A percentile compares a stretch with the other conserved stretches of the same genome.
Evolutionary conservation across 2,888 invertebrate genomes (phyloP).

Genomic region (Brachylomia viminalis): DNA sequence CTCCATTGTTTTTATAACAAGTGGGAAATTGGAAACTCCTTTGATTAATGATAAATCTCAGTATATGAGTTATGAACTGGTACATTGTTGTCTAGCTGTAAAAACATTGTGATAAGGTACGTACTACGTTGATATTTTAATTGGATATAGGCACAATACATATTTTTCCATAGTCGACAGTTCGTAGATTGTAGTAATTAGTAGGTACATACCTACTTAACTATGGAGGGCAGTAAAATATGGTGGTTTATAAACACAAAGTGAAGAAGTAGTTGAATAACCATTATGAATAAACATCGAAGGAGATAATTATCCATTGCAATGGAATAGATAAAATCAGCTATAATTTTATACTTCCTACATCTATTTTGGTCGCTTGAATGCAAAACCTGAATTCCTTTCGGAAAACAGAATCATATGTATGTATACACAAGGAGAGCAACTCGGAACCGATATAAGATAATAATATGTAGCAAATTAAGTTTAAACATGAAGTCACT

Average conservation of each 20-base stretch:
- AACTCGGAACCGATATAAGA: slow-evolving; percentile 22
- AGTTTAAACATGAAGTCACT: slow-evolving; percentile 22
- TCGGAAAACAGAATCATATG: slow-evolving; percentile 24
- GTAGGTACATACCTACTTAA: not conserved
- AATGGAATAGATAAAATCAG: slow-evolving; percentile 18
- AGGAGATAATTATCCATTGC: slow-evolving; percentile 28
- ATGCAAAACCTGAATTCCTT: slow-evolving; percentile 46
- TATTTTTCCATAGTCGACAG: not conserved
- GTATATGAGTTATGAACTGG: slow-evolving; percentile 13
- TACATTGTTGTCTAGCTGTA: slow-evolving; percentile 12
- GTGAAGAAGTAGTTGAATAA: not conserved
- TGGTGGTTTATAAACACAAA: slow-evolving; percentile 1
- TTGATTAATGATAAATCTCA: slow-evolving; percentile 44
- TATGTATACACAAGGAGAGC: slow-evolving; percentile 49
- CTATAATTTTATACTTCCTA: slow-evolving; percentile 42
- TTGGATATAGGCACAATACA: slow-evolving; percentile 9
- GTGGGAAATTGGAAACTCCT: slow-evolving; percentile 47
- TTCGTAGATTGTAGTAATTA: not conserved
- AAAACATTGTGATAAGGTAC: not conserved
- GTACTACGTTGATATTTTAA: slow-evolving; percentile 34
- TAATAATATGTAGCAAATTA: slow-evolving; percentile 25
- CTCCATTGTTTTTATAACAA: slow-evolving; percentile 50
- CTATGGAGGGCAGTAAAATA: not conserved
- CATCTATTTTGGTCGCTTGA: slow-evolving; percentile 40
- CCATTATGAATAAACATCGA: slow-evolving; percentile 6